Evolutionary conservation across 2,797 vertebrate genomes (phyloP), one percentile per base, ranked within the genome.

Genomic region (Syndactyla subalaris): DNA sequence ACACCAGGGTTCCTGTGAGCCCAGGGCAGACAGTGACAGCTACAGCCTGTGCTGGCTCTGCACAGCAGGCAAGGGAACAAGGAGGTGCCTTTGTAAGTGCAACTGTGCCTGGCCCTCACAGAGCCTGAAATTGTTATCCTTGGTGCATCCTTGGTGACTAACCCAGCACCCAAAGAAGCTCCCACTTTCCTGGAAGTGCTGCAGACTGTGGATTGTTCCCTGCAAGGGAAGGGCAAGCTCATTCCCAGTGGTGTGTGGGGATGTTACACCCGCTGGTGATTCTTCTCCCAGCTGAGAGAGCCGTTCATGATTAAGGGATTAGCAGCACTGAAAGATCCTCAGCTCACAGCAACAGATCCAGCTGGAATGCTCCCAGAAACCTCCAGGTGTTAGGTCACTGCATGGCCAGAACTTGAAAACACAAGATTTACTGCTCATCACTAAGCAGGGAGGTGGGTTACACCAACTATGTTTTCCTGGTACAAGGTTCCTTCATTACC

Each of bases 311-410:
- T 57, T 3, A 51, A 54, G 8, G 45, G 73, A 87, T 92, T 16
- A 93, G 55, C 84, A 91, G 74, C 59, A 63, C 54, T 51, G 61
- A 57, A 84, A 83, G 58, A 62, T 75, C n/a, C 58, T 77, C 71
- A 32, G 89, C 83, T 66, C 52, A 13, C n/a, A 32, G 67, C 10
- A n/a, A 36, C 2, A 70, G n/a, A 52, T 38, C 27, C 80, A 84
- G 65, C 32, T 77, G 88, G 46, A 79, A 51, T 74, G 38, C 32
- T 91, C 67, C 78, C 67, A 65, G 46, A 61, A 77, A 36, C 30
- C 58, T 91, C 84, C 17, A n/a, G 55, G 63, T 2, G 5, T 27
- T 46, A 63, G 63, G 48, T 48, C 78, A 70, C n/a, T 21, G n/a
- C 8, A 3, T 0, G 0, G 45, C 51, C 63, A 73, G 14, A 71